A percentile compares a stretch with the other conserved stretches of the same genome.
Evolutionary conservation across 2,888 invertebrate genomes (phyloP).

Genomic region (Argynnis bischoffii): DNA sequence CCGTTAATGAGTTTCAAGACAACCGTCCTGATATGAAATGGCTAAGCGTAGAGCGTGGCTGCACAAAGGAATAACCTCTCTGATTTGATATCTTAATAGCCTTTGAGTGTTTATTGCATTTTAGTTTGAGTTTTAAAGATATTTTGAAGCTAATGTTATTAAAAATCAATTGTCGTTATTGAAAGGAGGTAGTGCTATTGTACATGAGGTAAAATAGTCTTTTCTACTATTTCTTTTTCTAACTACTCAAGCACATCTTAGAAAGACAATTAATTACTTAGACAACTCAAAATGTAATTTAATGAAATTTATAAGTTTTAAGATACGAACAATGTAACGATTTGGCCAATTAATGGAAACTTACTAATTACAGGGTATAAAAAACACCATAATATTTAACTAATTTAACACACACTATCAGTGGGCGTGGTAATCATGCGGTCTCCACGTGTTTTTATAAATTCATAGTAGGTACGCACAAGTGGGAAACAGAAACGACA

Average conservation of each 20-base stretch:
- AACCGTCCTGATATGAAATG: constrained; percentile 57
- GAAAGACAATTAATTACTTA: too few species aligned
- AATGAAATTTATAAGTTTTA: too few species aligned
- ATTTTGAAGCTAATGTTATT: not conserved
- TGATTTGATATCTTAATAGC: constrained; percentile 57
- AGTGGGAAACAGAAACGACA: not conserved
- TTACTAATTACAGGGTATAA: not conserved
- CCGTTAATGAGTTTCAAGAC: constrained; percentile 73
- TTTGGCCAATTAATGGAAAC: not conserved
- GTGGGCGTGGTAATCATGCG: constrained; percentile 53
- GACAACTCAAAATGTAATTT: too few species aligned
- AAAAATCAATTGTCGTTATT: not conserved
- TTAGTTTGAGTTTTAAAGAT: constrained; percentile 46
- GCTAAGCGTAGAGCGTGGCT: constrained; percentile 41
- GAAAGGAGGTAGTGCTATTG: too few species aligned
- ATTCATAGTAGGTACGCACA: constrained; percentile 47
- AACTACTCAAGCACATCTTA: too few species aligned
- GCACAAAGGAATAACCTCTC: constrained; percentile 50
- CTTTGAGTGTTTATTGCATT: constrained; percentile 57
- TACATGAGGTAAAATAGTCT: too few species aligned
- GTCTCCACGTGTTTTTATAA: constrained; percentile 55
- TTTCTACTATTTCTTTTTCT: too few species aligned
- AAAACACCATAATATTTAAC: constrained; percentile 22
- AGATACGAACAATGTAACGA: too few species aligned
- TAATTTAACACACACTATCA: constrained; percentile 40